These are phyloP conservation scores for Thalassoma bifasciatum DNA, from an alignment of 2,113 vertebrate species.

Conservation along the genomic window DNA sequence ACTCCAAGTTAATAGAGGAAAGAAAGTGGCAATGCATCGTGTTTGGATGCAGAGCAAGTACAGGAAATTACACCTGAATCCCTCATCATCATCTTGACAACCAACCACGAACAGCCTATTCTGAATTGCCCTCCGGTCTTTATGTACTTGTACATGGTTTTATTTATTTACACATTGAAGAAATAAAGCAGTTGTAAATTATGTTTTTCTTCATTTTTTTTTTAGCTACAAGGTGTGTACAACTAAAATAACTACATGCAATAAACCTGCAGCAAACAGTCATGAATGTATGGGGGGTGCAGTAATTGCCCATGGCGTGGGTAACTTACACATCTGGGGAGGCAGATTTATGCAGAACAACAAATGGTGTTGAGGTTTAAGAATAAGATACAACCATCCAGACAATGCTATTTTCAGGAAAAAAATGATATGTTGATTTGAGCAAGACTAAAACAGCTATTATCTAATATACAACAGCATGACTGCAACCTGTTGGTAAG, in stretches of 20 bases:
- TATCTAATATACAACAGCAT: no score
- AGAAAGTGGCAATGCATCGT: slow-evolving; percentile 90
- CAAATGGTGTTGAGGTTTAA: no score
- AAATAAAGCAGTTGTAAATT: not conserved
- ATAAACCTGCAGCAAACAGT: slow-evolving; percentile 24
- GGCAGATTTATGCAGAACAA: no score
- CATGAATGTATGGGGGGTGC: no score
- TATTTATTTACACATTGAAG: not conserved
- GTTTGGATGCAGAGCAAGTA: slow-evolving; percentile 97
- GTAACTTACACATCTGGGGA: no score
- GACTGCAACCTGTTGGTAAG: no score
- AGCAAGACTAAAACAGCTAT: no score
- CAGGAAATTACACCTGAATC: slow-evolving; percentile 79
- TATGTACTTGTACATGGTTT: not conserved
- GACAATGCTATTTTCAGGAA: no score
- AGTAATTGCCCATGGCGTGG: no score
- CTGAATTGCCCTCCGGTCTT: not conserved
- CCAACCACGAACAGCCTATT: not conserved
- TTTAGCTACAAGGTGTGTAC: not conserved
- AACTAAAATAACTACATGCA: slow-evolving; percentile 2
- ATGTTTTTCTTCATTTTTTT: not conserved
- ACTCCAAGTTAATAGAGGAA: slow-evolving; percentile 93
- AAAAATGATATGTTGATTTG: no score
- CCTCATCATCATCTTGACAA: slow-evolving; percentile 35
- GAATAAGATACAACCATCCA: no score